Evolutionary conservation across 2,888 invertebrate genomes (phyloP), one percentile per base, ranked within the genome.

Genomic region (Trichacis sp.): DNA sequence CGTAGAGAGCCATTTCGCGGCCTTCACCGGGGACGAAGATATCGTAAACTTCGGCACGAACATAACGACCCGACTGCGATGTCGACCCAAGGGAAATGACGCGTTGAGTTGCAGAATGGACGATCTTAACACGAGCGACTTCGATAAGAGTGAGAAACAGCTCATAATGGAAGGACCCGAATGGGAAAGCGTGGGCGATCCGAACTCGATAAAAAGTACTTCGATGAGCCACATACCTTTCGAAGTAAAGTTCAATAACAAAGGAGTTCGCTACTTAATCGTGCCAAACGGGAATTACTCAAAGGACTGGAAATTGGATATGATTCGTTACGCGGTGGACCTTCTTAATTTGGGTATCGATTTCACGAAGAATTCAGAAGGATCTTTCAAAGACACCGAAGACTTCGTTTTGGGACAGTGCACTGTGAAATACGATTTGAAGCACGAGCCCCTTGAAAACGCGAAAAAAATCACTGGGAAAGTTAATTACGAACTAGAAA

Each of bases 321-420:
- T 72, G 43, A 58, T 76, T 1, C 64, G 73, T 42, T 56, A 68
- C 18, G 63, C 78, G 2, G 70, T 70, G 3, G 73, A 68, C 14
- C 71, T 78, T 45, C 42, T 79, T 29, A 75, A 73, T 48, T 47
- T 75, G 30, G 77, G 76, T 0, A 54, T 65, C 0, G 54, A 70
- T 11, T 15, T 75, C 0, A 64, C 53, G 0, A 65, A 64, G 1
- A 42, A 57, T 20, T 42, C 67, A 2, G 70, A 70, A 1, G 69
- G 68, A 9, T 40, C 61, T 2, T 75, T 74, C 51, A 65, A 70
- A 20, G 43, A 54, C 18, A 69, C 62, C 54, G 78, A 79, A 53
- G 73, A 70, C 42, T 77, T 73, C 36, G 65, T 73, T 0, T 73
- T 72, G 19, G 77, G 77, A 0, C 65, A 76, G 43, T 77, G 77